Evolutionary conservation across 2,888 invertebrate species (phyloP).

Genomic region (Mesorhabditis belari): DNA sequence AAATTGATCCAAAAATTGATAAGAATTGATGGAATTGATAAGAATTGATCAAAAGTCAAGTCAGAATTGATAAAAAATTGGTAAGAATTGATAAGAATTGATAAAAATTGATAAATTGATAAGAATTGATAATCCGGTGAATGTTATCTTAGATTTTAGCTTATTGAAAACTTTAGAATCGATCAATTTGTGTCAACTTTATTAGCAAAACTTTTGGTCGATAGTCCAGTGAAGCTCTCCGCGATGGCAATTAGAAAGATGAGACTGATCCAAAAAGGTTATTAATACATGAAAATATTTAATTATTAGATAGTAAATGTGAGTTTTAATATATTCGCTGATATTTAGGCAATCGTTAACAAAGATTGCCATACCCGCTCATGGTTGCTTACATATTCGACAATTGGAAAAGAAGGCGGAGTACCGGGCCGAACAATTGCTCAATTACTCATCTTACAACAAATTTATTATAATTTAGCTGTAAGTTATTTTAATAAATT

Average conservation of each 20-base stretch:
- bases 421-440: slow-evolving; percentile 25
- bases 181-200: background rate
- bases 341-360: background rate
- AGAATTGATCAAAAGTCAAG: no score
- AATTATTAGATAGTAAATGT: background rate
- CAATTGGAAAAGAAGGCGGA: background rate
- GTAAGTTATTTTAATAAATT: slow-evolving; percentile 10
- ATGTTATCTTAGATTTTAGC: no score
- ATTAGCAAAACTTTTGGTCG: background rate
- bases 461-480: slow-evolving; percentile 28
- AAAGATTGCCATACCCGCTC: background rate
- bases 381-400: background rate
- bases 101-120: no score
- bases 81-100: no score
- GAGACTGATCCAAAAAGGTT: background rate
- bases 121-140: no score
- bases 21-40: no score
- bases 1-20: no score
- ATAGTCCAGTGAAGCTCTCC: background rate
- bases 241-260: background rate
- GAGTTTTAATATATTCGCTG: background rate
- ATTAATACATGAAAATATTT: slow-evolving; percentile 5
- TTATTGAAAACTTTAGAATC: no score
- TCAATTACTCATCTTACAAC: slow-evolving; percentile 31
- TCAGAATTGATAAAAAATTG: no score